Base-by-base conservation (phyloP, 2,797 vertebrate genomes). In the Takifugu ocellatus region DNA sequence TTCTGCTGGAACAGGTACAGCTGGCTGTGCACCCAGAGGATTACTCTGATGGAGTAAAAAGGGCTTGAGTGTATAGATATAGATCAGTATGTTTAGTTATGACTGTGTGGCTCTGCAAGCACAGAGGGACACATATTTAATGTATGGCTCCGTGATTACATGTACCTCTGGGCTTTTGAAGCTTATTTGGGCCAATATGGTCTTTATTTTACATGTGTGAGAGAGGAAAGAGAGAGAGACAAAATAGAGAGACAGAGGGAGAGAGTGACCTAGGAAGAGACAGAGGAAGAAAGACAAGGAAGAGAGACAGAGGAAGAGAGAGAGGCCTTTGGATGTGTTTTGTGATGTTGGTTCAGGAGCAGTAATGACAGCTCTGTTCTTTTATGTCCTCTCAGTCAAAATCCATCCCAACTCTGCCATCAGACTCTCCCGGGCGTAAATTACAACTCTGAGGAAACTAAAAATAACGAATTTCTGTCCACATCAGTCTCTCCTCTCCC, bases 321-420 rank as follows among this genome's bases (percentile, higher is more conserved):
- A 26, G 36, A 25, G 42, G 44, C 8, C 2, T 57, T 24, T 51
- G 25, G 52, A 29, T 14, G 31, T 60, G 25, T 49, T 48, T 58
- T 66, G n/a, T 43, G 44, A 63, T 31, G 14, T 9, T 39, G 16
- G 26, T 52, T 52, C 10, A 50, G 44, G 36, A 57, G 25, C 48
- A 25, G 52, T 72, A 63, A 70, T 72, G 74, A 71, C 51, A 68
- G 56, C 36, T 71, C 59, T 72, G 72, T 70, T 73, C 56, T 78
- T 80, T 74, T 66, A 72, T 74, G 53, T 70, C 68, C 69, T 57
- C 48, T 70, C 64, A 68, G 62, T 66, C 52, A 59, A 63, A 63
- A 70, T 75, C 42, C 55, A 52, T 83, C 64, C 69, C 62, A 42
- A 66, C 55, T 72, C 54, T 59, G 69, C 61, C 51, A 68, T 71